phyloP scores from a whole-genome alignment of 2,113 vertebrate genomes.

The Dicentrarchus labrax region DNA sequence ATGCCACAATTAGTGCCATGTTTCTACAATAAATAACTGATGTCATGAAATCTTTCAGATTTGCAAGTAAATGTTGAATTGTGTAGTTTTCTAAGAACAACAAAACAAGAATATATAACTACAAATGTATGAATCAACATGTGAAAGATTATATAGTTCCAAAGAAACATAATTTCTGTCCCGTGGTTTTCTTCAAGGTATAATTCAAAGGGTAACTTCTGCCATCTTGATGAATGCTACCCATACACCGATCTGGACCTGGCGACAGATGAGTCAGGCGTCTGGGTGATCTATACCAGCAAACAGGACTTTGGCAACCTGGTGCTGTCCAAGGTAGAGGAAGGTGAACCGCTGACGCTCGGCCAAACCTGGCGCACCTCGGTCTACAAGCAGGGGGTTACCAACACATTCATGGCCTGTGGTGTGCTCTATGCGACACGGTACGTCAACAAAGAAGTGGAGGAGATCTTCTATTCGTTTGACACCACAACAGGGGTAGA shows the following conservation, averaged over 20 bases:
- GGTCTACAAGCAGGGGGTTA: slow-evolving; percentile 78
- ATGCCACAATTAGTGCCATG: not conserved
- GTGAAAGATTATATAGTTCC: too few relatives aligned
- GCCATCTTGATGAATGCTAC: slow-evolving; percentile 74
- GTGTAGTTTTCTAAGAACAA: too few relatives aligned
- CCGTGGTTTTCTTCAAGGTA: slow-evolving; percentile 36
- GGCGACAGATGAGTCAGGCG: slow-evolving; percentile 81
- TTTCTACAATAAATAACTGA: too few relatives aligned
- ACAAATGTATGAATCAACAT: too few relatives aligned
- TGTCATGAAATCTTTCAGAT: too few relatives aligned
- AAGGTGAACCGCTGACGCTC: slow-evolving; percentile 22
- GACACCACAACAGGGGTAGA: slow-evolving; percentile 76
- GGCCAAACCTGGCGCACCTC: slow-evolving; percentile 78
- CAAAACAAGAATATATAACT: too few relatives aligned
- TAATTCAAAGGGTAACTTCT: slow-evolving; percentile 83
- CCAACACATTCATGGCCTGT: slow-evolving; percentile 84
- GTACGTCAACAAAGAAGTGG: slow-evolving; percentile 72
- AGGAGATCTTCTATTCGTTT: slow-evolving; percentile 85
- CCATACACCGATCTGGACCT: slow-evolving; percentile 81
- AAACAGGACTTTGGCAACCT: slow-evolving; percentile 78
- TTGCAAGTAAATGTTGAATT: not conserved
- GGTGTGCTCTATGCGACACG: slow-evolving; percentile 83
- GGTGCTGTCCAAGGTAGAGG: slow-evolving; percentile 75
- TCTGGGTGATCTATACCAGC: slow-evolving; percentile 83
- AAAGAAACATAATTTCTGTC: not conserved